Percentiles rank a stretch among this genome's conserved stretches.
Evolutionary conservation across 2,113 vertebrate species (phyloP).

Genomic region (Regulus satrapa): DNA sequence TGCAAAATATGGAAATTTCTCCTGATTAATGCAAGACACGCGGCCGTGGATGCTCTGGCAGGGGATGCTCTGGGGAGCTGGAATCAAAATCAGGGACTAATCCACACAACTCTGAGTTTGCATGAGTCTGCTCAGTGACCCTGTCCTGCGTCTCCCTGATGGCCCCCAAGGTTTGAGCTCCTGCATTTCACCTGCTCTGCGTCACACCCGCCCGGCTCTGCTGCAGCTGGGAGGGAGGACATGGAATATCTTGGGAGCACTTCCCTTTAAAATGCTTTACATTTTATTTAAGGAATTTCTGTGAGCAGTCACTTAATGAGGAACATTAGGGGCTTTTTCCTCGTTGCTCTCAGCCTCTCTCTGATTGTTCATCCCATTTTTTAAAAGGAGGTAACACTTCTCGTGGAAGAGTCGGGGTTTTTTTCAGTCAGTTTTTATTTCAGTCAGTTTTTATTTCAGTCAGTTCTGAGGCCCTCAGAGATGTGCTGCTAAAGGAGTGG

Average conservation of each 20-base stretch:
- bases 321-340: neutral
- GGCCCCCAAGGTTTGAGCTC: neutral
- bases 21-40: fast-evolving
- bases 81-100: neutral
- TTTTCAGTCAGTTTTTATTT: neutral
- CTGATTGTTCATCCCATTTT: neutral
- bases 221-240: neutral
- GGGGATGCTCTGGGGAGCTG: neutral
- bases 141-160: neutral
- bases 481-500: neutral
- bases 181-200: too few relatives aligned
- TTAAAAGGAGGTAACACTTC: neutral
- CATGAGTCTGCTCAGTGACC: neutral
- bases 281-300: neutral
- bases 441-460: neutral
- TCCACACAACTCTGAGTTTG: neutral
- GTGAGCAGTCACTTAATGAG: neutral
- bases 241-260: fast-evolving
- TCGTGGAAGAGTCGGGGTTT: neutral
- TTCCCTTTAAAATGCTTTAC: neutral
- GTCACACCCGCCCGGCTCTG: neutral
- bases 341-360: neutral
- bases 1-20: neutral
- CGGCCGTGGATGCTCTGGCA: fast-evolving
- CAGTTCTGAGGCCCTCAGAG: neutral